Percentiles rank a stretch among this genome's conserved stretches.
These are phyloP conservation scores for Rhabdophis nuchalis DNA, from an alignment of 2,797 vertebrate genomes.

Conservation along the genomic window DNA sequence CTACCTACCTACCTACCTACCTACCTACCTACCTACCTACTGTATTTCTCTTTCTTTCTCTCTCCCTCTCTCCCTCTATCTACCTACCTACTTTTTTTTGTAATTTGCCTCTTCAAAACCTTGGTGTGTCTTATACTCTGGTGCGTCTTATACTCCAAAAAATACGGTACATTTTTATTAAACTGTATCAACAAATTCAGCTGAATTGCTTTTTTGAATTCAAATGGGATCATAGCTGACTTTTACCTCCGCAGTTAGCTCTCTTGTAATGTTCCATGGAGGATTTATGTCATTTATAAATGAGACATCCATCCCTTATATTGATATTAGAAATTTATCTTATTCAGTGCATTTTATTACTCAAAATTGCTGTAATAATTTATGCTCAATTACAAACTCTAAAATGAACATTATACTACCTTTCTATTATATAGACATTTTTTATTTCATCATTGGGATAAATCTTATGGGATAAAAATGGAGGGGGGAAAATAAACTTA, in stretches of 20 bases:
- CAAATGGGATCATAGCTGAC: background rate
- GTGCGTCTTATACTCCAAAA: too few species aligned
- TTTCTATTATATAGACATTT: background rate
- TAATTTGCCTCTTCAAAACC: too few species aligned
- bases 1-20: too few species aligned
- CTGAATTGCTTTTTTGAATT: background rate
- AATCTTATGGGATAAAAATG: constrained; percentile 11
- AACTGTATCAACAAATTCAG: background rate
- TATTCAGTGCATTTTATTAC: background rate
- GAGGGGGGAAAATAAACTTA: background rate
- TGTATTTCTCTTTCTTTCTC: too few species aligned
- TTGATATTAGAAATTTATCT: background rate
- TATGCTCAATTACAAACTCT: background rate
- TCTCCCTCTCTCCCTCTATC: too few species aligned
- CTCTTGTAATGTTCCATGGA: background rate
- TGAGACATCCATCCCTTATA: background rate
- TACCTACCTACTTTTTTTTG: too few species aligned
- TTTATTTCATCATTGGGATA: background rate
- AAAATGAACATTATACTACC: background rate
- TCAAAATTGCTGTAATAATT: background rate
- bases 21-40: too few species aligned
- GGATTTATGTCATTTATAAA: background rate
- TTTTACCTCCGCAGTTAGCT: background rate
- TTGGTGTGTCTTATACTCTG: too few species aligned
- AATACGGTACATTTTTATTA: background rate